Evolutionary conservation across 2,797 vertebrate species (phyloP), one percentile per base, ranked within the genome.

Genomic region (Gallinago solitaria): DNA sequence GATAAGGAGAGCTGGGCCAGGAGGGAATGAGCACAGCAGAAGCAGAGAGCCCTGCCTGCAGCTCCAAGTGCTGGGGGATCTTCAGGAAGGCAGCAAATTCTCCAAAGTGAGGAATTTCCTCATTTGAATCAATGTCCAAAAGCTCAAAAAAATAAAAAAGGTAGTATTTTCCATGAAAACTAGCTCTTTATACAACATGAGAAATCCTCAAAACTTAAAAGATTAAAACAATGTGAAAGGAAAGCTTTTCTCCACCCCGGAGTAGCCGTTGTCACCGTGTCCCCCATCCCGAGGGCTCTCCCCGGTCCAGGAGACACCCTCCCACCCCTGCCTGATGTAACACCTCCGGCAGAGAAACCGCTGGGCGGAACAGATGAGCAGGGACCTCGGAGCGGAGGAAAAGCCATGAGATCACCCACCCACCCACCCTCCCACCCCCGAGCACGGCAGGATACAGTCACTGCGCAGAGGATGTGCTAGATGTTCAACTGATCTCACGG

Each of bases 381-480:
- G 71, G 71, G 65, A 71, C 14, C 2, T 20, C 3, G 0, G 68
- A 83, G 59, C 2, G 0, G 59, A 91, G 89, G 83, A 93, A 69
- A 53, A 87, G 87, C 85, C 65, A 12, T 48, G 94, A 95, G 86
- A 17, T 93, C 89, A 94, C 25, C 61, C 61, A 35, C 4, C 61
- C 65, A 14, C 48, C 48, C 47, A 43, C 43, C 43, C 43, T 41
- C 43, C 43, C 45, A 27, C 45, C 61, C 64, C 73, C 2, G 2
- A 1, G 37, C 30, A n/a, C 0, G 2, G 63, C 93, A 90, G 86
- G 63, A 33, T 33, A 30, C 39, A 69, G 83, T 5, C 77, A n/a
- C 54, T 2, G 35, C 3, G 1, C 90, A 45, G 63, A 67, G 83
- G 73, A 53, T 37, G 63, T 53, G 69, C 18, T 8, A 4, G 28